Conservation (phyloP, 2,888 invertebrate species). For the Tigriopus californicus region DNA sequence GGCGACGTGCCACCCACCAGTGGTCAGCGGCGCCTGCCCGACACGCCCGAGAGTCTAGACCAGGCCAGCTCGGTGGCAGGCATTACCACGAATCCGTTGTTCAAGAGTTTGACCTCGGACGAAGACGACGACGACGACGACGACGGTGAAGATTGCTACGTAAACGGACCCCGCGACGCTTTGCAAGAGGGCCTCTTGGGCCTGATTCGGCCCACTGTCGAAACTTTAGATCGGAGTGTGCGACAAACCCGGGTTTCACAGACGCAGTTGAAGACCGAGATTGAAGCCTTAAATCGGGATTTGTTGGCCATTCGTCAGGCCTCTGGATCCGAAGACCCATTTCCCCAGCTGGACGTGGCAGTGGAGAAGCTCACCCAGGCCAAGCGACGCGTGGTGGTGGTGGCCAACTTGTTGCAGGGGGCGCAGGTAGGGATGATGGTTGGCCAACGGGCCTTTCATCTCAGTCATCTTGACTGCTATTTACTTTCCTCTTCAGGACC, state of each 20-base stretch:
- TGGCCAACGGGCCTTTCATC: too few relatives aligned
- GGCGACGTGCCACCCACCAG: too few relatives aligned
- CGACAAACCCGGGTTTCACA: not conserved
- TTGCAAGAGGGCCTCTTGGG: not conserved
- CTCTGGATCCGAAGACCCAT: not conserved
- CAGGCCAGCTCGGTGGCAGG: too few relatives aligned
- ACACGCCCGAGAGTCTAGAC: too few relatives aligned
- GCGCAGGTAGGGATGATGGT: too few relatives aligned
- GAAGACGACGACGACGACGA: not conserved
- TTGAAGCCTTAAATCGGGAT: not conserved
- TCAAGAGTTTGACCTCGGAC: not conserved
- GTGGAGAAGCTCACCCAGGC: not conserved
- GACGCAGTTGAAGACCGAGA: slow-evolving; percentile 1
- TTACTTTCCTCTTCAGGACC: not conserved
- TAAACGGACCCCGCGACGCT: not conserved
- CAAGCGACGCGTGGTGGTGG: slow-evolving; percentile 4
- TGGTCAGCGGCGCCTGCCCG: too few relatives aligned
- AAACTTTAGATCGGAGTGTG: not conserved
- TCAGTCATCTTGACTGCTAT: too few relatives aligned
- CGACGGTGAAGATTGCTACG: not conserved
- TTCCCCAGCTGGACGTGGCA: not conserved
- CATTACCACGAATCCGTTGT: too few relatives aligned
- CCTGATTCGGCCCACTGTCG: not conserved
- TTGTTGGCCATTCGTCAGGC: not conserved
- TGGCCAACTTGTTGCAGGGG: not conserved